These are phyloP conservation scores for Ormyrus nitidulus DNA, from an alignment of 2,888 invertebrate species.

Conservation along the genomic window DNA sequence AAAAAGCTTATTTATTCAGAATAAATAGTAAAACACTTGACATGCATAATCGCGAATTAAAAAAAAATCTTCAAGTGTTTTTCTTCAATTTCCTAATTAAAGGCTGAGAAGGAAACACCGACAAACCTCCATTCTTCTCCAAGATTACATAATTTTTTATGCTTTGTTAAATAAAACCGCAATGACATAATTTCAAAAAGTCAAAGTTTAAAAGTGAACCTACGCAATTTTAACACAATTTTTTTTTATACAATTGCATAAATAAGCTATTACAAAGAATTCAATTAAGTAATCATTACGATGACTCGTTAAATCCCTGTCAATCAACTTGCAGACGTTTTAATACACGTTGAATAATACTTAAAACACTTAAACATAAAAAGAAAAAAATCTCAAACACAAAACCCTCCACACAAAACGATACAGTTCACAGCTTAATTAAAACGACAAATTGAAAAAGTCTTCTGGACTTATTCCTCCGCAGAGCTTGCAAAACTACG, in stretches of 20 bases:
- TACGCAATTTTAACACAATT: no score
- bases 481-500: conserved; percentile 70
- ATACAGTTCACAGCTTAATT: no score
- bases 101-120: background rate
- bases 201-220: no score
- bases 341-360: no score
- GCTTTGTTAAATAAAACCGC: conserved; percentile 17
- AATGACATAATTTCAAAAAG: background rate
- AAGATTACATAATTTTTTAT: conserved; percentile 13
- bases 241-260: no score
- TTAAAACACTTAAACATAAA: no score
- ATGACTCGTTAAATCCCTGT: background rate
- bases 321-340: no score
- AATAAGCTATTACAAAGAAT: background rate
- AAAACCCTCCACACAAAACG: no score
- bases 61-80: background rate
- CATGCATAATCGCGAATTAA: background rate
- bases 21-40: no score
- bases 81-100: background rate
- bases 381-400: no score
- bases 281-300: background rate
- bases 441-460: no score
- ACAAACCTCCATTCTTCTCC: background rate
- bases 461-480: conserved; percentile 41
- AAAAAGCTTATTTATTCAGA: background rate